Evolutionary conservation across 2,113 vertebrate species (phyloP), one percentile per base, ranked within the genome.

Genomic region (Halcyon malimbica): DNA sequence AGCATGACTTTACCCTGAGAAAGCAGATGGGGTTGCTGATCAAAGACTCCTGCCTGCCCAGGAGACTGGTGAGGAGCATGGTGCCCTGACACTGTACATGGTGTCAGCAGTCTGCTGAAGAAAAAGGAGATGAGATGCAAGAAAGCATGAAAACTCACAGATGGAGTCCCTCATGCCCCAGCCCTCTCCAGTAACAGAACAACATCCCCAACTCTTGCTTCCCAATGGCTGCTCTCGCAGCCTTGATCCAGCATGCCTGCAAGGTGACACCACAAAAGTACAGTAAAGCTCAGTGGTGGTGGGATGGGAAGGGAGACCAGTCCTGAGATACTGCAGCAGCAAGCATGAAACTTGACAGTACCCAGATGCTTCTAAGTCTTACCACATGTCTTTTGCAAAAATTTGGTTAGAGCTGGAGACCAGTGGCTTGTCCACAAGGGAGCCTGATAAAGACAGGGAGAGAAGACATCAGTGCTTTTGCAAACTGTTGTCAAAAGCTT

Each of bases 131-230:
- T 16, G 23, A 70, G 41, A 28, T 11, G 2, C 18, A 41, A 50
- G 20, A 84, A 78, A 42, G 6, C 1, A 4, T 15, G n/a, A 75
- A 48, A 50, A 8, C 21, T 78, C 59, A 37, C 3, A 56, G 35
- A 39, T 14, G 4, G 37, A 51, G 9, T 5, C 17, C 19, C 7
- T 81, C 21, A 12, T 24, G 16, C 14, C 10, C 33, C n/a, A 51
- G 5, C 3, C 10, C 8, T 3, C 25, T 25, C 10, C 26, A 31
- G 6, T 4, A 20, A 53, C 3, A 75, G 56, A 78, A 84, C 9
- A 63, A 16, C 17, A 42, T 51, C 9, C 20, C 11, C 24, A 33
- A 0, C 4, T 60, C 50, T 59, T 1, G 1, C 2, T 46, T 12
- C 31, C 21, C 33, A 13, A 0, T 0, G 2, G n/a, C 41, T 73